Evolutionary conservation across 2,113 vertebrate genomes (phyloP).

Genomic region (Sminthopsis crassicaudata): DNA sequence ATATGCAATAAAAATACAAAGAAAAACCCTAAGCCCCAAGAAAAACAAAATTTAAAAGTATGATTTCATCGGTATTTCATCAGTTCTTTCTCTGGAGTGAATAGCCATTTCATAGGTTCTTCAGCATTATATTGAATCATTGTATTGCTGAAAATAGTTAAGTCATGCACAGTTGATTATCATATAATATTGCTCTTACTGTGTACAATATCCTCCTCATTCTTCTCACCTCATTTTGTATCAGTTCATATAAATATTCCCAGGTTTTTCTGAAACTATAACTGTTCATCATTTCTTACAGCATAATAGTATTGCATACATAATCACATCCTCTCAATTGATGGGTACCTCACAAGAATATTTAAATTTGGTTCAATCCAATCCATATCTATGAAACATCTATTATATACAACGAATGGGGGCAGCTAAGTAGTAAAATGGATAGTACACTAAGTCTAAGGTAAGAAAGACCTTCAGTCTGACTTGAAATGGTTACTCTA

Average conservation of each 20-base stretch:
- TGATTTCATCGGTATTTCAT: background rate
- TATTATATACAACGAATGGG: too few relatives aligned
- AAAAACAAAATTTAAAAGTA: background rate
- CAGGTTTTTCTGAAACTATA: background rate
- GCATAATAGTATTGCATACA: background rate
- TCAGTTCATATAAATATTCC: background rate
- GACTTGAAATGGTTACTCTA: too few relatives aligned
- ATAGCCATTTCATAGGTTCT: background rate
- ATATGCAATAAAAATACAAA: background rate
- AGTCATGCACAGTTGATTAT: background rate
- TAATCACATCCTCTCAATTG: background rate
- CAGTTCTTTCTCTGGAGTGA: background rate
- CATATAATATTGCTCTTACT: background rate
- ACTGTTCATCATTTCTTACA: background rate
- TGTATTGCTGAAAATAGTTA: background rate
- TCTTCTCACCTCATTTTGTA: background rate
- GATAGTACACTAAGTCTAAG: too few relatives aligned
- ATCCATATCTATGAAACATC: too few relatives aligned
- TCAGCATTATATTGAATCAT: background rate
- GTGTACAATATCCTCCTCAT: background rate
- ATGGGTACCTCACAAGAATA: background rate
- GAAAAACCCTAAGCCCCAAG: background rate
- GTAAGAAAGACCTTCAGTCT: too few relatives aligned
- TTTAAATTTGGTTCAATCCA: too few relatives aligned
- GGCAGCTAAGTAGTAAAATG: too few relatives aligned